Evolutionary conservation across 2,888 invertebrate species (phyloP), one percentile per base, ranked within the genome.

Genomic region (Sinodicranocentrus sp.): DNA sequence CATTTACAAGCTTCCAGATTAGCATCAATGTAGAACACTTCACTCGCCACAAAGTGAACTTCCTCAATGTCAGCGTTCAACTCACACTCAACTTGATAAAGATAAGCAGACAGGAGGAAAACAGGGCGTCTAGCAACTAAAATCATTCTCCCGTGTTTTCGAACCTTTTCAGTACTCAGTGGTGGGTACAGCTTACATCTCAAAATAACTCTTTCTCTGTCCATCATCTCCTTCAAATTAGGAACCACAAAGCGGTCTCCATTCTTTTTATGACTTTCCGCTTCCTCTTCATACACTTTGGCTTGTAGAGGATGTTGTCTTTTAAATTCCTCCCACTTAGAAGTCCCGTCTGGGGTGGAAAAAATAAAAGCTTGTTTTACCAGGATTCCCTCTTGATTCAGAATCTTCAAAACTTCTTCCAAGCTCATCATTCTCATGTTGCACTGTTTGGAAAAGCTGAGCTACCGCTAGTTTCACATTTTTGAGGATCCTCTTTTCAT

Each of bases 1-100:
- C 89, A 89, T 33, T 76, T 21, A 19, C 76, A 48, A n/a, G 77
- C 84, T 8, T 71, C 25, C 26, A 89, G 68, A 78, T 77, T 44
- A 61, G 23, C 65, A 83, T 89, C 85, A 67, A 88, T 73, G 73
- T 87, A 85, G 1, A 89, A 48, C 23, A 85, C 76, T 82, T 84
- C 85, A 33, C 82, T 65, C 21, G 84, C 86, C 48, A 88, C 86
- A 73, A 89, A 65, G 21, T 87, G 88, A 17, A 89, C 80, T 79
- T 89, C 89, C 75, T 88, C 86, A 13, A 87, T 82, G n/a, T 79
- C 23, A 1, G 13, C 0, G 1, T 39, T 19, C 6, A 57, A 25
- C 10, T 57, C 2, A 2, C 1, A 17, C 26, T 71, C 33, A 15
- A 71, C n/a, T 8, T 57, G 15, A 6, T 2, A 1, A 25, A 61